Evolutionary conservation across 1,140 invertebrate genomes (phyloP).

Genomic region (Drosophila repletoides): DNA sequence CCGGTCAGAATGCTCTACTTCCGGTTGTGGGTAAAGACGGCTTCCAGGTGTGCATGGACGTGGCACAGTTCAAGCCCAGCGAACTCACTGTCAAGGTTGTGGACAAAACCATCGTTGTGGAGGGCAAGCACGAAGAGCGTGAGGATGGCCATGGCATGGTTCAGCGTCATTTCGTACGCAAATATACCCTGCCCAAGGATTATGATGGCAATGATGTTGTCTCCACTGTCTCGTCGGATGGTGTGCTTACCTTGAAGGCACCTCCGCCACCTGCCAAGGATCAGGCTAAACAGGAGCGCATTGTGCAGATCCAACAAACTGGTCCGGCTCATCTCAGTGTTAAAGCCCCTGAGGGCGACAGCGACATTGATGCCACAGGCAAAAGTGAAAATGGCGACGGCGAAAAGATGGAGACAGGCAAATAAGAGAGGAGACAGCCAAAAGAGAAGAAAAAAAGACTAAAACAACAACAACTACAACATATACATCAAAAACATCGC

Average conservation of each 20-base stretch:
- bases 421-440: constrained; percentile 28
- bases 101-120: constrained; percentile 87
- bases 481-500: constrained; percentile 12
- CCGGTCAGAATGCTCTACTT: constrained; percentile 39
- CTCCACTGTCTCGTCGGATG: constrained; percentile 89
- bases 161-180: constrained; percentile 88
- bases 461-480: constrained; percentile 11
- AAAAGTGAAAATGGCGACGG: constrained; percentile 55
- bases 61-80: constrained; percentile 92
- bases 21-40: constrained; percentile 84
- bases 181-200: constrained; percentile 88
- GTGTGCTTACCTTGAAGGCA: constrained; percentile 87
- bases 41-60: constrained; percentile 89
- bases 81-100: constrained; percentile 92
- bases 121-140: constrained; percentile 90
- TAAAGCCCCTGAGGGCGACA: constrained; percentile 50
- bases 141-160: constrained; percentile 89
- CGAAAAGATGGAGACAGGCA: constrained; percentile 71
- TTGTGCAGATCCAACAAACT: constrained; percentile 83
- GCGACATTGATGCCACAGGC: constrained; percentile 38
- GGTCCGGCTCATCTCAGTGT: constrained; percentile 79
- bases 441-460: constrained; percentile 46
- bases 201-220: constrained; percentile 86
- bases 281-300: constrained; percentile 81
- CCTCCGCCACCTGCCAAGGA: constrained; percentile 83